Base-by-base conservation (phyloP, 2,113 vertebrate species). In the Carlito syrichta region DNA sequence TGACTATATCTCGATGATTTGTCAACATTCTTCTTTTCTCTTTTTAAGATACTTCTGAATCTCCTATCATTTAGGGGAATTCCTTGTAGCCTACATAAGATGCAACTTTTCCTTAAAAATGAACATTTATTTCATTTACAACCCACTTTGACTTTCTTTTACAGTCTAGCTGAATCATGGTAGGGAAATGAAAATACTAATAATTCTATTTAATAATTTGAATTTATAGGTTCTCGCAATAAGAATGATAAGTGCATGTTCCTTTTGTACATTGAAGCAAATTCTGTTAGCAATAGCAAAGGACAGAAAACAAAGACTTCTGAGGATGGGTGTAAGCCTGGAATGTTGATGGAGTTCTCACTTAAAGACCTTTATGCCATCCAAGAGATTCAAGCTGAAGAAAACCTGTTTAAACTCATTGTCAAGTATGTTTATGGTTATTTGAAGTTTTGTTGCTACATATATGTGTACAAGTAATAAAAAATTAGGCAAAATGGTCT, bases 231-330 rank as follows among this genome's bases (percentile, higher is more conserved):
- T 93, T 99, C 98, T 94, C 99, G 98, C 98, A 99, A 98, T 95
- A 99, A 99, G 96, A 99, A 99, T 95, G 99, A 99, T 97, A 99
- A 99, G 97, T 99, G 99, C 91, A 99, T 99, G 99, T 99, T 99
- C 98, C 98, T 99, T 92, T 92, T 99, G 96, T 99, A 99, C 97
- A 99, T 99, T 40, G 99, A 99, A 87, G 99, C 99, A 84, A 99
- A 99, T 96, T 99, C 99, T 77, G 98, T 99, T 97, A 99, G 99
- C 97, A 99, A 99, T 94, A 99, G 98, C 86, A 99, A 99, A 99
- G 99, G 99, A 63, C 99, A 99, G 94, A 99, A 99, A 93, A 89
- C 97, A 38, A 99, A 99, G 98, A 97, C 97, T 96, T 76, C 97
- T 3, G 97, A 99, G 90, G 98, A 99, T 88, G 96, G 98, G 14